Conservation (phyloP, 2,888 invertebrate genomes). For the Matsumyia berberina region DNA sequence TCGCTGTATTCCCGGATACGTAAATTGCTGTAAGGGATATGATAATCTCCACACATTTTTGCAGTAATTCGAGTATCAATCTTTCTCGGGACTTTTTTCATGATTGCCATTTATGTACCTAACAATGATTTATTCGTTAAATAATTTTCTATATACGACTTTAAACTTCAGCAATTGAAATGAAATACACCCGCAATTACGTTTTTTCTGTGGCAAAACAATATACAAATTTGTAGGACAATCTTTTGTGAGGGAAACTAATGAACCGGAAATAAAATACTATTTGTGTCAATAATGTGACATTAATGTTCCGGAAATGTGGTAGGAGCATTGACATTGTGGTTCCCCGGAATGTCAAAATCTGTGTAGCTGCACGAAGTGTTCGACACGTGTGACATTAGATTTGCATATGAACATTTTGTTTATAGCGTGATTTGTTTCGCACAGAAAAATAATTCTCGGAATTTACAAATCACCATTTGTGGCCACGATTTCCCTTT, state of each 20-base stretch:
- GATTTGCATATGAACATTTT: slow-evolving; percentile 18
- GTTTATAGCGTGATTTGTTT: not conserved
- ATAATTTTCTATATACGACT: not conserved
- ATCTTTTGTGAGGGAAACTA: not conserved
- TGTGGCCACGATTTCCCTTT: not conserved
- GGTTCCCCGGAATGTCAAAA: not conserved
- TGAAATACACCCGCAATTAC: not conserved
- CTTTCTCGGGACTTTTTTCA: not conserved
- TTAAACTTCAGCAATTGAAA: not conserved
- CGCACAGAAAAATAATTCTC: not conserved
- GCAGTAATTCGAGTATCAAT: not conserved
- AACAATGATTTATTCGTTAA: not conserved
- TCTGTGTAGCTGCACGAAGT: not conserved
- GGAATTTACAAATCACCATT: not conserved
- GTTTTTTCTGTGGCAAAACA: not conserved
- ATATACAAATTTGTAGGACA: not conserved
- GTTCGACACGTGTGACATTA: slow-evolving; percentile 10
- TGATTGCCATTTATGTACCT: not conserved
- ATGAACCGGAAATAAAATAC: slow-evolving; percentile 20
- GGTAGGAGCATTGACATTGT: not conserved
- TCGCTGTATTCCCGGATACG: not conserved
- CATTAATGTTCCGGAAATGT: not conserved
- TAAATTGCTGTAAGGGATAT: not conserved
- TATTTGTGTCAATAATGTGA: not conserved
- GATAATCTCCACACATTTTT: not conserved